Percentiles rank a stretch among this genome's conserved stretches.
These are phyloP conservation scores for Neelides sp. DNA, from an alignment of 1,140 invertebrate genomes.

Conservation along the genomic window DNA sequence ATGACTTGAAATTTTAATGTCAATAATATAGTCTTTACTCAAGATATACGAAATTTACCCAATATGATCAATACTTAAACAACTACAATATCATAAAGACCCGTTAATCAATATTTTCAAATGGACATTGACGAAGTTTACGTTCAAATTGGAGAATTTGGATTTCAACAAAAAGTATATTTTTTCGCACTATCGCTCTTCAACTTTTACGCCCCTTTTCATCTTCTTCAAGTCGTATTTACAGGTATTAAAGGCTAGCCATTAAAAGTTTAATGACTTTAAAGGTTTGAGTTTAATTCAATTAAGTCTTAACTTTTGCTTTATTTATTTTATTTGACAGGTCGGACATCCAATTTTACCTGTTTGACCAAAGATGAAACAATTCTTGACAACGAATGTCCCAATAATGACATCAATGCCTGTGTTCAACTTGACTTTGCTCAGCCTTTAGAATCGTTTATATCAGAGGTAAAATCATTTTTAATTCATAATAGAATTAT, in stretches of 20 bases:
- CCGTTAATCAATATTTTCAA: no score
- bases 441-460: conserved; percentile 11
- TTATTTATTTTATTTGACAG: neutral
- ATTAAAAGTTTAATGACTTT: neutral
- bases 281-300: neutral
- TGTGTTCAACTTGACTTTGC: conserved; percentile 15
- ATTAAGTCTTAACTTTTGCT: neutral
- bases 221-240: conserved; percentile 22
- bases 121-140: conserved; percentile 29
- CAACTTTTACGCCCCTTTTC: conserved; percentile 23
- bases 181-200: conserved; percentile 22
- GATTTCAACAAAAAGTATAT: conserved; percentile 22
- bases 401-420: conserved; percentile 4
- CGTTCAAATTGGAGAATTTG: conserved; percentile 26
- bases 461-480: conserved; percentile 11
- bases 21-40: no score
- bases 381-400: conserved; percentile 12
- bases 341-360: conserved; percentile 1
- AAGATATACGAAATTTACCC: no score
- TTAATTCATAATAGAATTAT: neutral
- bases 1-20: no score
- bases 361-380: conserved; percentile 9
- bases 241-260: conserved; percentile 13
- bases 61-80: no score
- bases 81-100: no score